A percentile compares a stretch with the other conserved stretches of the same genome.
Evolutionary conservation across 53 echinoderm and acorn worm genomes (phyloP).

Genomic region (Luidia sarsii): DNA sequence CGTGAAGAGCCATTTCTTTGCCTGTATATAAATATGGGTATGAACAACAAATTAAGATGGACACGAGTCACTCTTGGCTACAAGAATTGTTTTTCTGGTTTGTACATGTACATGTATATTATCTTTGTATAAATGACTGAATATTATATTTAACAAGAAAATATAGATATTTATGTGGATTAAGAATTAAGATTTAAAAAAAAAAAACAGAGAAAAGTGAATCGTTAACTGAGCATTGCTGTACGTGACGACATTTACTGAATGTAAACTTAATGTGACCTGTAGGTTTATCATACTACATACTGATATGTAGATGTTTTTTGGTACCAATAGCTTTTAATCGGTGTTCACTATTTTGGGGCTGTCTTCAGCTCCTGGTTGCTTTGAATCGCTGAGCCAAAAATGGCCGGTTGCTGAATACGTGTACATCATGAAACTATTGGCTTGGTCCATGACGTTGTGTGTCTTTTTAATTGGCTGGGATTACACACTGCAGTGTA

Average conservation of each 20-base stretch:
- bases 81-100: conserved; percentile 29
- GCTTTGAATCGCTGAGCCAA: not conserved
- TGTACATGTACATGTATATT: no score
- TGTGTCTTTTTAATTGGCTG: no score
- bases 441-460: no score
- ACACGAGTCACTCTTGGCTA: conserved; percentile 32
- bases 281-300: not conserved
- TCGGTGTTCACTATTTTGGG: no score
- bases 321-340: no score
- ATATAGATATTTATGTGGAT: conserved; percentile 32
- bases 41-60: no score
- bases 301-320: not conserved
- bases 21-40: conserved; percentile 52
- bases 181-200: no score
- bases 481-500: no score
- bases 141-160: not conserved
- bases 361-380: no score
- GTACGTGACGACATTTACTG: conserved; percentile 15
- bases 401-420: not conserved
- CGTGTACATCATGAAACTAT: conserved; percentile 19
- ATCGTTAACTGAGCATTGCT: conserved; percentile 5
- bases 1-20: not conserved
- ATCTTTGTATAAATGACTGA: conserved; percentile 50
- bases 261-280: not conserved
- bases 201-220: conserved; percentile 24